Evolutionary conservation across 2,888 invertebrate genomes (phyloP), one percentile per base, ranked within the genome.

Genomic region (Panzeria rudis): DNA sequence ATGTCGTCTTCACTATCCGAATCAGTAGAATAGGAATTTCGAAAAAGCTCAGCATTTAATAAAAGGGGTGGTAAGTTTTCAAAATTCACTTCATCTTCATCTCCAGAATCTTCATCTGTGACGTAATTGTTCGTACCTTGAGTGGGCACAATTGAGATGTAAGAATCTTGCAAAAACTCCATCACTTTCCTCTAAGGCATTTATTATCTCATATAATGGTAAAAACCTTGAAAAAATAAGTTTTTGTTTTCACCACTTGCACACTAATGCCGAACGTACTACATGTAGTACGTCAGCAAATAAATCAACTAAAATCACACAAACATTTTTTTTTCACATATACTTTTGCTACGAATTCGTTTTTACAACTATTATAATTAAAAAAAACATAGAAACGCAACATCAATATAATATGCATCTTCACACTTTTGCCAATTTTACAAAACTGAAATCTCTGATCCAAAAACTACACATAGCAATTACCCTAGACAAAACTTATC

Each of bases 321-420:
- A 78, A n/a, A n/a, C 41, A 13, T 41, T 78, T 35, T 1, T 62
- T 76, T 62, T 41, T 76, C 52, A 25, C 35, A 44, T 50, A 44
- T 32, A 66, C 15, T 54, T 76, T 62, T 75, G 50, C 54, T 54
- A 69, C 41, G 69, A 23, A 71, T 71, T 41, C 15, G 59, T 59
- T 62, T 66, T 69, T 78, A 69, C 52, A 78, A 68, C 47, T 77
- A 61, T 69, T 78, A 32, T 61, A 68, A 59, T 69, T 69, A n/a
- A 32, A 69, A 69, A 78, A 38, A 61, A 78, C 59, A 68, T 59
- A 59, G 38, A 9, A 75, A 64, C 52, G 29, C 23, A 56, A 41
- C 44, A 54, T 23, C 20, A 54, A 71, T n/a, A n/a, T n/a, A 56
- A 56, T 35, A 35, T 35, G 35, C 61, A 78, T 59, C 68, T 68